Evolutionary conservation across 1,140 invertebrate species (phyloP).

Genomic region (Ceratosolen fusciceps): DNA sequence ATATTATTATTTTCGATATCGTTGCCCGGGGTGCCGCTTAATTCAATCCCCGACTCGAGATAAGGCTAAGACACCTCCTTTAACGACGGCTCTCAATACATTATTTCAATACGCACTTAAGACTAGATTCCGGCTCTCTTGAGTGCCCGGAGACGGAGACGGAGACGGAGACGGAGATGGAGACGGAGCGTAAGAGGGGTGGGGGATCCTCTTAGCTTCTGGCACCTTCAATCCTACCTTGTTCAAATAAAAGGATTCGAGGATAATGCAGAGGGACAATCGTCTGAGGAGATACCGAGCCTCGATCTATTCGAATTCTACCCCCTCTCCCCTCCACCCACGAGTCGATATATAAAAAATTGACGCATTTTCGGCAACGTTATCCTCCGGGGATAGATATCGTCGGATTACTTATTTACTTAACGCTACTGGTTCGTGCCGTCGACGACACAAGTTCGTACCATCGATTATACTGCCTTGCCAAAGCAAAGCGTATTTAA

Average conservation of each 20-base stretch:
- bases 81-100: not conserved
- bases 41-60: not conserved
- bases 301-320: no score
- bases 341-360: no score
- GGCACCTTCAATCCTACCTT: not conserved
- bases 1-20: not conserved
- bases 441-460: no score
- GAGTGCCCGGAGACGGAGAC: not conserved
- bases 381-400: no score
- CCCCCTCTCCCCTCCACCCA: no score
- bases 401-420: no score
- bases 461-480: no score
- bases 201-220: not conserved
- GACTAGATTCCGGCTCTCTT: not conserved
- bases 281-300: not conserved
- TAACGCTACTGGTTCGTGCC: no score
- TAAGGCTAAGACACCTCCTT: not conserved
- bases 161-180: no score
- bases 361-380: no score
- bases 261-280: not conserved
- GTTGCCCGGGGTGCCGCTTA: not conserved
- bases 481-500: no score
- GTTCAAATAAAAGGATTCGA: not conserved
- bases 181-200: no score
- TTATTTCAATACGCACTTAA: not conserved